Evolutionary conservation across 2,113 vertebrate genomes (phyloP).

Genomic region (Marmota flaviventris): DNA sequence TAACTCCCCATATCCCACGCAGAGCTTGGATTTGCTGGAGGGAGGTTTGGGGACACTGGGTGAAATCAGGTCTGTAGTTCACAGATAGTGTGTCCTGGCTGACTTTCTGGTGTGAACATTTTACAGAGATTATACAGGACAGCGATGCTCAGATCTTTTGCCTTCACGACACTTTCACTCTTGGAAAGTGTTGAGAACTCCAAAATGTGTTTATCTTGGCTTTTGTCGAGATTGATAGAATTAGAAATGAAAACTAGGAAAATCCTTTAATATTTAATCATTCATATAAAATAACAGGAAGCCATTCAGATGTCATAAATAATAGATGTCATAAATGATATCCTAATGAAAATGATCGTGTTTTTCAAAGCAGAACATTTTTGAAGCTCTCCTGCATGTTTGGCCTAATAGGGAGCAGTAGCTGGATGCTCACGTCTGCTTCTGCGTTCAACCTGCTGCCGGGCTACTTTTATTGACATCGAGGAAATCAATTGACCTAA

Average conservation of each 20-base stretch:
- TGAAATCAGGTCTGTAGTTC: background rate
- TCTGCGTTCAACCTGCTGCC: accelerated
- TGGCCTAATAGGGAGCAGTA: background rate
- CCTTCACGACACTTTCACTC: background rate
- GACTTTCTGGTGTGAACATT: background rate
- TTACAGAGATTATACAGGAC: accelerated
- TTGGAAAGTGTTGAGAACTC: background rate
- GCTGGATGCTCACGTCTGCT: too few species aligned
- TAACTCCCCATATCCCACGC: too few species aligned
- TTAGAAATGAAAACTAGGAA: background rate
- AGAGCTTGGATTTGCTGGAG: background rate
- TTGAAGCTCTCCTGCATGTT: background rate
- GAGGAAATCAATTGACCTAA: accelerated
- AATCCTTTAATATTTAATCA: background rate
- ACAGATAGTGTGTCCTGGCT: background rate
- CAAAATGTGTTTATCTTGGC: background rate
- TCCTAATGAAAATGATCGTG: background rate
- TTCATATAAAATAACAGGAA: background rate
- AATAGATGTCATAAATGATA: background rate
- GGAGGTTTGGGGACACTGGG: background rate
- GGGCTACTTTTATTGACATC: accelerated
- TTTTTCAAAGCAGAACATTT: background rate
- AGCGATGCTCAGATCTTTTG: background rate
- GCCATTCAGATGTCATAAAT: too few species aligned
- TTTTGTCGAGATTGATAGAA: background rate